phyloP scores from a whole-genome alignment of 2,888 invertebrate species.

The Amblyjoppa fuscipennis region DNA sequence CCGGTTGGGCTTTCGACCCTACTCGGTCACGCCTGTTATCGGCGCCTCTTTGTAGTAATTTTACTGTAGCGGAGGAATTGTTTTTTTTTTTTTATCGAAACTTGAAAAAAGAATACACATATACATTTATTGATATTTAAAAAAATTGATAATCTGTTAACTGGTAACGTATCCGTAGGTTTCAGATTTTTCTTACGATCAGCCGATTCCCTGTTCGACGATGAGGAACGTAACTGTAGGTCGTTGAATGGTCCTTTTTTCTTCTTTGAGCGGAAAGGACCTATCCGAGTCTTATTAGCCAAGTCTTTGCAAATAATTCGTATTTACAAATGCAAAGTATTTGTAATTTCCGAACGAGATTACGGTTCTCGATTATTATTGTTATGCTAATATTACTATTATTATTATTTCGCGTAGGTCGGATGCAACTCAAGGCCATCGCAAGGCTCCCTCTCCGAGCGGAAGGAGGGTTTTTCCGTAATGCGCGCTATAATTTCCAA shows the following conservation, averaged over 20 bases:
- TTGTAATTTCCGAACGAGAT: slow-evolving; percentile 30
- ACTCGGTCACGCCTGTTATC: background rate
- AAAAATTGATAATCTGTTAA: slow-evolving; percentile 83
- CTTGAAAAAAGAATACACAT: no score
- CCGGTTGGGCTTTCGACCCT: slow-evolving; percentile 4
- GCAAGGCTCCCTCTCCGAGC: no score
- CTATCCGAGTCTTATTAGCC: background rate
- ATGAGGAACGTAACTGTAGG: background rate
- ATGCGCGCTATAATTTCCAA: background rate
- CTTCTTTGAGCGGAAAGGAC: slow-evolving; percentile 4
- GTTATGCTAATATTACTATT: no score
- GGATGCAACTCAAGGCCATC: no score
- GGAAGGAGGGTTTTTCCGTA: background rate
- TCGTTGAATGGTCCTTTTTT: background rate
- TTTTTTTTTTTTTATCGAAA: no score
- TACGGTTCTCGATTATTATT: background rate
- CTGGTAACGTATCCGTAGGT: slow-evolving; percentile 77
- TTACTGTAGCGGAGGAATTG: background rate
- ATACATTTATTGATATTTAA: background rate
- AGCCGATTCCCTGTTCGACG: no score
- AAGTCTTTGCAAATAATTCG: no score
- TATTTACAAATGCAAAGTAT: no score
- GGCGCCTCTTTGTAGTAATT: background rate
- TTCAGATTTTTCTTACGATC: slow-evolving; percentile 41
- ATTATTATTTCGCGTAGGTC: no score